Base-by-base conservation (phyloP, 2,888 invertebrate species). In the Phytoseiulus persimilis region DNA sequence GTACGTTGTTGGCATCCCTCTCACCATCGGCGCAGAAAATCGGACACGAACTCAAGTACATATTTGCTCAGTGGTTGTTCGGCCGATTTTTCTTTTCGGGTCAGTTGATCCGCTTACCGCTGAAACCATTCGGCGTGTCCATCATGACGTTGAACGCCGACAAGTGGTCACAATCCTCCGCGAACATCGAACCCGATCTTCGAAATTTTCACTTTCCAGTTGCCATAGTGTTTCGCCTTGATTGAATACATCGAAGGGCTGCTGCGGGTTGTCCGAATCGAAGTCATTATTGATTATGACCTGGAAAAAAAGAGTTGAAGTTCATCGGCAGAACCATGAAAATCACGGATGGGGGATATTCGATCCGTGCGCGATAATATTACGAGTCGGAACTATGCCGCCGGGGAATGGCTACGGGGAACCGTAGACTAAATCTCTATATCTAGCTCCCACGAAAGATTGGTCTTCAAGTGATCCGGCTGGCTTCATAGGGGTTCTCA, bases 231-330 rank as follows among this genome's bases (percentile, higher is more conserved):
- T 45, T 32, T 87, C 87, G 2, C 87, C 87, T 45, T 87, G 87
- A 32, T 33, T 87, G 45, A 39, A 87, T 31, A 87, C 33, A 33
- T 33, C 87, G 87, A 87, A 87, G n/a, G 87, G 87, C 87, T 87
- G 87, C 33, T 87, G 87, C 32, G 87, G 87, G 87, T 32, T 87
- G 87, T 87, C 87, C n/a, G 33, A 33, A n/a, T 87, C 87, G 33
- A 87, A 87, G 6, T 45, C 39, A 32, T 87, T 87, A 9, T n/a
- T 87, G 6, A 87, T 45, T 45, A 33, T 39, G 3, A 87, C 87
- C 87, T 87, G 87, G 6, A 33, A 33, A 9, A 32, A n/a, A 32
- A 5, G 33, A 65, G 46, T n/a, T 39, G 39, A 6, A 39, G 9
- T 39, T 39, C 39, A 39, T 39, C 9, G n/a, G n/a, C n/a, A n/a